Evolutionary conservation across 2,113 vertebrate species (phyloP).

Genomic region (Xiphorhynchus elegans): DNA sequence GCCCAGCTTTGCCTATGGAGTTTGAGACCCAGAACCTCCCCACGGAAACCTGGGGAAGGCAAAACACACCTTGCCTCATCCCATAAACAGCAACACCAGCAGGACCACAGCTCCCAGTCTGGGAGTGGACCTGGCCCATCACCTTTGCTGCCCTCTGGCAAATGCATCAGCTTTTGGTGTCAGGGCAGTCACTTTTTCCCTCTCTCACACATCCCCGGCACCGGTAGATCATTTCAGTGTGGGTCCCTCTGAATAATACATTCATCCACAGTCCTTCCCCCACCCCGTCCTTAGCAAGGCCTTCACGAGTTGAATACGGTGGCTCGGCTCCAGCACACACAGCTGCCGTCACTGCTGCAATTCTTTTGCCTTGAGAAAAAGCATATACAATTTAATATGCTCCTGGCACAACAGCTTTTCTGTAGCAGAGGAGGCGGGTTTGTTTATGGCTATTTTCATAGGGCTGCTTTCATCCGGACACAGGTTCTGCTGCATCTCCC

Average conservation of each 20-base stretch:
- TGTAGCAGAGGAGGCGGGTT: slow-evolving; percentile 58
- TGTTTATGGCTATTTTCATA: slow-evolving; percentile 64
- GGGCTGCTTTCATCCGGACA: slow-evolving; percentile 54
- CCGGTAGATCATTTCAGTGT: background rate
- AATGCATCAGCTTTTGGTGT: background rate
- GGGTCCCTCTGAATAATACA: slow-evolving; percentile 62
- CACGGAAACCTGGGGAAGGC: background rate
- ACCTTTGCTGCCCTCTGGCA: background rate
- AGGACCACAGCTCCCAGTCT: background rate
- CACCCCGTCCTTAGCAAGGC: slow-evolving; percentile 41
- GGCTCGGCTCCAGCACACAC: slow-evolving; percentile 60
- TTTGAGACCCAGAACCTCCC: background rate
- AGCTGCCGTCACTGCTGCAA: slow-evolving; percentile 68
- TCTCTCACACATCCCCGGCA: background rate
- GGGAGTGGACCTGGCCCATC: background rate
- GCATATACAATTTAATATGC: slow-evolving; percentile 72
- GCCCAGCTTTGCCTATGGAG: background rate
- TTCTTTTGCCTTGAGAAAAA: slow-evolving; percentile 71
- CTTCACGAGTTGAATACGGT: background rate
- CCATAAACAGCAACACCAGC: background rate
- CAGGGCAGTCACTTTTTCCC: background rate
- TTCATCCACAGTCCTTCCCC: slow-evolving; percentile 53
- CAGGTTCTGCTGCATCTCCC: slow-evolving; percentile 59
- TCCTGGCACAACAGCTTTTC: slow-evolving; percentile 62
- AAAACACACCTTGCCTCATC: background rate